Evolutionary conservation across 2,797 vertebrate genomes (phyloP).

Genomic region (Propithecus perrieri): DNA sequence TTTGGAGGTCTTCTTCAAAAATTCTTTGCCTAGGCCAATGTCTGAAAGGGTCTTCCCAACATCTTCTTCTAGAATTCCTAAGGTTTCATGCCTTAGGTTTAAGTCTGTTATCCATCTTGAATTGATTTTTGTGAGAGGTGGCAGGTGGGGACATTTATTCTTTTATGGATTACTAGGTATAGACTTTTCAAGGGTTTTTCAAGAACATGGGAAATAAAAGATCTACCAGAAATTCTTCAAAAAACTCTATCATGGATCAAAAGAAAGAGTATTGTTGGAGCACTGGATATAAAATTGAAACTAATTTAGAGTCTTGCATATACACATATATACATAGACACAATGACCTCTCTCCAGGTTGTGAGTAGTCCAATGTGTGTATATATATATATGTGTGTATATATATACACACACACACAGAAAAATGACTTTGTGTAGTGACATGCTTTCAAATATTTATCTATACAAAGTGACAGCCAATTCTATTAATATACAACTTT

Average conservation of each 20-base stretch:
- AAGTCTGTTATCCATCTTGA: too few relatives aligned
- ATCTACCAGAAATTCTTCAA: not conserved
- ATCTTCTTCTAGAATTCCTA: too few relatives aligned
- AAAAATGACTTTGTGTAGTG: not conserved
- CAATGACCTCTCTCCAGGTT: not conserved
- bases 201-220: not conserved
- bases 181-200: not conserved
- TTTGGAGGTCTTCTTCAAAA: too few relatives aligned
- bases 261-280: constrained; percentile 7
- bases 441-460: constrained; percentile 50
- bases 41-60: too few relatives aligned
- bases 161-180: not conserved
- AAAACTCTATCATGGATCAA: constrained; percentile 18
- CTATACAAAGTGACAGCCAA: constrained; percentile 6
- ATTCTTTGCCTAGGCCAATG: too few relatives aligned
- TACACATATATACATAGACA: not conserved
- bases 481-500: not conserved
- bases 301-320: constrained; percentile 18
- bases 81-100: too few relatives aligned
- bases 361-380: not conserved
- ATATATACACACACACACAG: not conserved
- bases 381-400: too few relatives aligned
- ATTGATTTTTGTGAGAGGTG: too few relatives aligned
- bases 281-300: not conserved
- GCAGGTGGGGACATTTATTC: too few relatives aligned